Base-by-base conservation (phyloP, 2,888 invertebrate genomes). In the Mesoligia furuncula region DNA sequence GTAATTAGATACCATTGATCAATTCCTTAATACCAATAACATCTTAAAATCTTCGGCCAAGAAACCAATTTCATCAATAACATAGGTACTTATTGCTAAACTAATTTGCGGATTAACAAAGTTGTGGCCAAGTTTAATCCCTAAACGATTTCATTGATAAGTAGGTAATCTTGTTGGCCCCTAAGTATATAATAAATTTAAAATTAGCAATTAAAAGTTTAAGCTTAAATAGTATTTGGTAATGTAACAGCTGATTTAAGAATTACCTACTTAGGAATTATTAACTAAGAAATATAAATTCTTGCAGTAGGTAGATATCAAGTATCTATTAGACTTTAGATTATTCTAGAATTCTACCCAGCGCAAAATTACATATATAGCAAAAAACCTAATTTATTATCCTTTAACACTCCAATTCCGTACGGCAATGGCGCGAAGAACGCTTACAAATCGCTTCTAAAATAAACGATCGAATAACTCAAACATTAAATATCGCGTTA, bases 401-500 rank as follows among this genome's bases (percentile, higher is more conserved):
- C 3, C 39, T 17, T 68, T 74, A 67, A 42, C 27, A 9, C n/a
- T 51, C 11, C n/a, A 61, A 79, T 79, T 72, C 39, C 20, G n/a
- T 42, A 48, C 65, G 27, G 57, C 17, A 15, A 71, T 20, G 31
- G 15, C 27, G 72, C 51, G 42, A 62, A 65, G 42, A 72, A 75
- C 31, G 72, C 80, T 75, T 75, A 73, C 65, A 75, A 80, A 80
- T 80, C 48, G 61, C 72, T 75, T 59, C 7, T 11, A 80, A 78
- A 72, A 68, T 71, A 75, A 78, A 84, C 68, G 61, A 73, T 69
- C 65, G 8, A 84, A 79, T 72, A 84, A 75, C 24, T 75, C 65
- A 66, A 62, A 64, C 69, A 64, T 70, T 59, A 62, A 73, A 67
- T 59, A 72, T 57, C 66, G 48, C 48, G 42, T 70, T 54, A 54